Conservation (phyloP, 2,888 invertebrate species). For the Caenorhabditis panamensis region DNA sequence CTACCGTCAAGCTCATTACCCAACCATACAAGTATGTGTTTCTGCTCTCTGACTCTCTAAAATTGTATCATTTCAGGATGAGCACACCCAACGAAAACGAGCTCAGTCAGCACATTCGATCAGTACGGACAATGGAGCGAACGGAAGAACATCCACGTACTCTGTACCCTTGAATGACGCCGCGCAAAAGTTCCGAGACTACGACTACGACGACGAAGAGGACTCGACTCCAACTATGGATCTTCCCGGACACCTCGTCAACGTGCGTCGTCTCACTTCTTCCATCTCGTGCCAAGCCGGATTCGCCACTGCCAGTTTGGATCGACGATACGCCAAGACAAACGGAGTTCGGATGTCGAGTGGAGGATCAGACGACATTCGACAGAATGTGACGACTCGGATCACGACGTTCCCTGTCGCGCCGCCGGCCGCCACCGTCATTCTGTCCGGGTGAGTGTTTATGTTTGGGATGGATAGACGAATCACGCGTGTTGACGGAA, state of each 20-base stretch:
- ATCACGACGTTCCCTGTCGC: slow-evolving; percentile 73
- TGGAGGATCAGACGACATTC: slow-evolving; percentile 45
- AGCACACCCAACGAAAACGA: slow-evolving; percentile 64
- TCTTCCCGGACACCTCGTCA: slow-evolving; percentile 39
- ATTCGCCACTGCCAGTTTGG: slow-evolving; percentile 68
- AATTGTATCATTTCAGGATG: slow-evolving; percentile 43
- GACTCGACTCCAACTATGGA: slow-evolving; percentile 57
- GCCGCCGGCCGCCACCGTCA: slow-evolving; percentile 40
- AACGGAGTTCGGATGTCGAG: slow-evolving; percentile 35
- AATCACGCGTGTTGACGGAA: slow-evolving; percentile 19
- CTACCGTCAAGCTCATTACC: slow-evolving; percentile 79
- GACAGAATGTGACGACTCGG: slow-evolving; percentile 58
- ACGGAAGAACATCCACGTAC: slow-evolving; percentile 50
- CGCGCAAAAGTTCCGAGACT: slow-evolving; percentile 43
- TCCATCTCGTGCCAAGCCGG: slow-evolving; percentile 66
- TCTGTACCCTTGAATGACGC: slow-evolving; percentile 60
- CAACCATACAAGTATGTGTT: slow-evolving; percentile 73
- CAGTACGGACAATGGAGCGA: slow-evolving; percentile 39
- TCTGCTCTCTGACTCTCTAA: not conserved
- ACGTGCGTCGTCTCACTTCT: slow-evolving; percentile 51
- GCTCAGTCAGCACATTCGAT: slow-evolving; percentile 66
- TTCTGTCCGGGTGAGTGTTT: slow-evolving; percentile 50
- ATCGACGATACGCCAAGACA: slow-evolving; percentile 58
- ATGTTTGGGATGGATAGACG: not conserved
- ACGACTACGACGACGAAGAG: slow-evolving; percentile 47